These are phyloP conservation scores for Amphiprion ocellaris DNA, from an alignment of 2,113 vertebrate genomes.

Conservation along the genomic window DNA sequence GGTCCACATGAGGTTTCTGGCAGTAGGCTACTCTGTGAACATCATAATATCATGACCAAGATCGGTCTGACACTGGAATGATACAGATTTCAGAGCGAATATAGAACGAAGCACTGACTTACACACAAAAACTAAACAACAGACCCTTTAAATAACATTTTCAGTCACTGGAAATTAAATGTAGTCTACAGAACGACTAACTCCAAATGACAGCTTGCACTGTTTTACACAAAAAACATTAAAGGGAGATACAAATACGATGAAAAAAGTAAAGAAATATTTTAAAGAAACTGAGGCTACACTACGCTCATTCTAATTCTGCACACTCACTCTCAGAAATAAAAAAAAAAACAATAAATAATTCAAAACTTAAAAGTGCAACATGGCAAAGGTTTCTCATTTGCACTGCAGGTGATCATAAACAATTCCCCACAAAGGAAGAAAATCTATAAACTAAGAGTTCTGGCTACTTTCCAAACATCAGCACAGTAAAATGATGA, in stretches of 20 bases:
- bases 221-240: constrained; percentile 15
- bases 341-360: constrained; percentile 19
- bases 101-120: background rate
- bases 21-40: constrained; percentile 56
- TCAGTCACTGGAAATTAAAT: constrained; percentile 2
- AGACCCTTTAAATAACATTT: constrained; percentile 9
- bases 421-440: background rate
- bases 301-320: constrained; percentile 8
- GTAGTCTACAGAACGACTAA: background rate
- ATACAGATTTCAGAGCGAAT: constrained; percentile 31
- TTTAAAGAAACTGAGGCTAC: constrained; percentile 15
- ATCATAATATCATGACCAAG: constrained; percentile 29
- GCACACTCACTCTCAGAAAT: background rate
- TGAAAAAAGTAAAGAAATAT: background rate
- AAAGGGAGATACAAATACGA: background rate
- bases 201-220: background rate
- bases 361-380: constrained; percentile 35
- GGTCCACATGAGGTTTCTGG: constrained; percentile 50
- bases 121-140: constrained; percentile 11
- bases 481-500: constrained; percentile 38
- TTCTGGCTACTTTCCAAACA: constrained; percentile 15
- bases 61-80: constrained; percentile 50
- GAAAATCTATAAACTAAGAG: background rate
- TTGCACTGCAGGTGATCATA: background rate
- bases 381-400: background rate